These are phyloP conservation scores for Trichechus manatus DNA, from an alignment of 2,113 vertebrate genomes.

Conservation along the genomic window DNA sequence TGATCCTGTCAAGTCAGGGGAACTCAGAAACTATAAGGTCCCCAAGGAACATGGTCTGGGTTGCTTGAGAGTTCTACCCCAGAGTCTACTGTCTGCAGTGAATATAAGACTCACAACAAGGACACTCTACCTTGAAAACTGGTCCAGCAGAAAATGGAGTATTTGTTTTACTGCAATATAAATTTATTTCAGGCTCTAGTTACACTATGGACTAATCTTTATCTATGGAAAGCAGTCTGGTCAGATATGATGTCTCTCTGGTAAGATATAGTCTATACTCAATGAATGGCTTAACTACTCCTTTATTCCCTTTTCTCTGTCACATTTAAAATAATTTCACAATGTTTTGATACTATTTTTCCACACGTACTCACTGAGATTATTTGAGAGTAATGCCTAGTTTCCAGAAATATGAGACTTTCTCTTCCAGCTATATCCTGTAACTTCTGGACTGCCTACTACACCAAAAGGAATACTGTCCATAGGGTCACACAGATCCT, in stretches of 20 bases:
- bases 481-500: fast-evolving
- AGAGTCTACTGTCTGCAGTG: neutral
- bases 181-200: neutral
- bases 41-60: neutral
- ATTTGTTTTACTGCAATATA: neutral
- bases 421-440: neutral
- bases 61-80: neutral
- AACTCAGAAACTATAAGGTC: neutral
- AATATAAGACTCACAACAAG: conserved; percentile 13
- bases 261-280: neutral
- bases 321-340: neutral
- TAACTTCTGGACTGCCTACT: neutral
- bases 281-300: neutral
- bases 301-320: neutral
- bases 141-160: neutral
- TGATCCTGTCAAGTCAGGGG: neutral
- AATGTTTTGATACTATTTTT: neutral
- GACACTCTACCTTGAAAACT: neutral
- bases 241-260: neutral
- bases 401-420: neutral
- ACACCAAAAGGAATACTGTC: neutral
- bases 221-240: neutral
- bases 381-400: neutral
- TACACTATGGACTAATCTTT: neutral
- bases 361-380: neutral